Conservation (phyloP, 2,797 vertebrate genomes). For the Oryzias sinensis region DNA sequence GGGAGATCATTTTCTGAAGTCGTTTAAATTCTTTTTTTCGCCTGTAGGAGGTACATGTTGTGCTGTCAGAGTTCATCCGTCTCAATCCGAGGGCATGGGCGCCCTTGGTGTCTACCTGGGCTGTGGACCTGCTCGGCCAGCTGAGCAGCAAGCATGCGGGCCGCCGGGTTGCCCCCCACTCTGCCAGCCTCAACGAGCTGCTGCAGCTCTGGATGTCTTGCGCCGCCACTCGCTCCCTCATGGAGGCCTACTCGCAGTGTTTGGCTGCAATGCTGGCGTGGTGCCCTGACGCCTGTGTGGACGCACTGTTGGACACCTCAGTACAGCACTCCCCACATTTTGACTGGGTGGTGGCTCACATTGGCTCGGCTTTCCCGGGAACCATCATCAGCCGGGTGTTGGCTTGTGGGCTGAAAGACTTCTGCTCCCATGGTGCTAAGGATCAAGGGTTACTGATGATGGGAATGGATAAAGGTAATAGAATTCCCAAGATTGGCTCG, state of each 20-base stretch:
- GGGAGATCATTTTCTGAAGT: neutral
- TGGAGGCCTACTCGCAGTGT: constrained; percentile 95
- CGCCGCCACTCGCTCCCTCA: constrained; percentile 85
- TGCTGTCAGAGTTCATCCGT: constrained; percentile 85
- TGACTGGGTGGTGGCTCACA: constrained; percentile 97
- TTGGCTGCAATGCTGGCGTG: constrained; percentile 88
- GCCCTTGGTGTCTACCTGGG: constrained; percentile 88
- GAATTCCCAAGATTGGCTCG: constrained; percentile 91
- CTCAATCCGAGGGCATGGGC: constrained; percentile 92
- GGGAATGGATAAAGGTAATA: constrained; percentile 73
- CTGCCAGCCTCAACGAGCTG: constrained; percentile 88
- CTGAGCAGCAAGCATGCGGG: constrained; percentile 91
- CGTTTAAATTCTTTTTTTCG: neutral
- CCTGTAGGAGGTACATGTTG: constrained; percentile 82
- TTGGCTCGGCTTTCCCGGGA: constrained; percentile 93
- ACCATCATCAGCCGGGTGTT: constrained; percentile 95
- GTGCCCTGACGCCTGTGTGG: constrained; percentile 94
- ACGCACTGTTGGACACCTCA: constrained; percentile 90
- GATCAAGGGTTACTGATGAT: constrained; percentile 63
- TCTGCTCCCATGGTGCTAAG: constrained; percentile 83
- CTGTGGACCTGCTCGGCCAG: constrained; percentile 92
- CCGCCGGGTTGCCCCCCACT: constrained; percentile 84
- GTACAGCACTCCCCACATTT: constrained; percentile 95
- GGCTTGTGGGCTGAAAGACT: constrained; percentile 93
- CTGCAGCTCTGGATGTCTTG: constrained; percentile 96